phyloP scores from a whole-genome alignment of 2,888 invertebrate species.

The Drosophila subquinaria region DNA sequence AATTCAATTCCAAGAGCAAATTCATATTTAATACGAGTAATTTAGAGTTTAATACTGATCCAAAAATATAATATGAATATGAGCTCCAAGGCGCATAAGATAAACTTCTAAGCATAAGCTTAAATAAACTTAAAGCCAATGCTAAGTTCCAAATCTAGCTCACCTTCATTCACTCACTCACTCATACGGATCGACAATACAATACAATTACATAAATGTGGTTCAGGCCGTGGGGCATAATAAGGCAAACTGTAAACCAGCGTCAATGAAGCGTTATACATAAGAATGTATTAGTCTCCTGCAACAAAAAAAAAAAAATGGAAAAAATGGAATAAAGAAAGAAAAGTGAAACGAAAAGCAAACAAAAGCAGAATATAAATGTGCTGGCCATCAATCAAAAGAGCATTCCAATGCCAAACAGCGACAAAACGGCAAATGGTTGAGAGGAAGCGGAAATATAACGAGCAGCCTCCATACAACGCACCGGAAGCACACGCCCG shows the following conservation, averaged over 20 bases:
- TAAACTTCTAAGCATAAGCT: slow-evolving; percentile 12
- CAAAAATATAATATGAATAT: slow-evolving; percentile 5
- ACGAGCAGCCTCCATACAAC: slow-evolving; percentile 47
- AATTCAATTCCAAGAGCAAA: not conserved
- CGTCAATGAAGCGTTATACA: slow-evolving; percentile 64
- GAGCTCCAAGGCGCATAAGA: slow-evolving; percentile 9
- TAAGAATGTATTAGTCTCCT: slow-evolving; percentile 16
- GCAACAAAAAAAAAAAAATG: not conserved
- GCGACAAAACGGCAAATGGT: slow-evolving; percentile 24
- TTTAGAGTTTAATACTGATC: too few species aligned
- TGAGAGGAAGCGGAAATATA: slow-evolving; percentile 72
- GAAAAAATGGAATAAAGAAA: not conserved
- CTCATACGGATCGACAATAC: slow-evolving; percentile 18
- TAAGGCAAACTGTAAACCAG: slow-evolving; percentile 59
- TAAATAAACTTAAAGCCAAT: slow-evolving; percentile 20
- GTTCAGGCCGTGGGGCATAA: slow-evolving; percentile 57
- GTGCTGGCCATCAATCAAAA: slow-evolving; percentile 73
- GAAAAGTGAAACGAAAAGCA: slow-evolving; percentile 36
- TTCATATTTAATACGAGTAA: not conserved
- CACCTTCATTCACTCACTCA: slow-evolving; percentile 16
- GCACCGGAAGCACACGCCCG: slow-evolving; percentile 36
- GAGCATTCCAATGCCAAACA: slow-evolving; percentile 60
- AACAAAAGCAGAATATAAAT: slow-evolving; percentile 65
- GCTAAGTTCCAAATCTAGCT: too few species aligned
- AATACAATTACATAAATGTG: slow-evolving; percentile 68